phyloP scores from a whole-genome alignment of 2,113 vertebrate genomes.

The Micromys minutus region DNA sequence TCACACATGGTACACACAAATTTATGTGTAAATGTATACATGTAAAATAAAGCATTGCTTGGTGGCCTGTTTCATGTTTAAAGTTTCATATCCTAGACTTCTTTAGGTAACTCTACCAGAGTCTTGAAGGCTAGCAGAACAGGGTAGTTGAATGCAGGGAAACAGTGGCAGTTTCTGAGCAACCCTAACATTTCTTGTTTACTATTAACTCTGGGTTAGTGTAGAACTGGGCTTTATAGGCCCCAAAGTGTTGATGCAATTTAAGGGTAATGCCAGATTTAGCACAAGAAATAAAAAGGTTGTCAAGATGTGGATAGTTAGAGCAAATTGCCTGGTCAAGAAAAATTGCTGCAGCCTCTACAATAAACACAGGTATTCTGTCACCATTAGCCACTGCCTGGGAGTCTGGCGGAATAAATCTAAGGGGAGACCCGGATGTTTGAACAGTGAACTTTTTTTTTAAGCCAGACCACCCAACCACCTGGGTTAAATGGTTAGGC shows the following conservation, averaged over 20 bases:
- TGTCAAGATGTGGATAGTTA: background rate
- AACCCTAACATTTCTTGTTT: background rate
- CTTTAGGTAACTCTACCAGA: background rate
- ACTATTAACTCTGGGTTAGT: background rate
- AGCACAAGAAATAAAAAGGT: slow-evolving; percentile 11
- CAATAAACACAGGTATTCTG: slow-evolving; percentile 20
- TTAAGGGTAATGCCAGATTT: slow-evolving; percentile 5
- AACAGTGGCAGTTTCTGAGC: background rate
- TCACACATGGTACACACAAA: background rate
- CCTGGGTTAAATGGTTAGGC: background rate
- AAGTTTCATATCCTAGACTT: background rate
- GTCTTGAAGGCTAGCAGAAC: background rate
- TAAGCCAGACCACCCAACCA: background rate
- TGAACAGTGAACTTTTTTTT: background rate
- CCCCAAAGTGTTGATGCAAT: background rate
- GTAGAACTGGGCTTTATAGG: background rate
- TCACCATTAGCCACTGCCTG: slow-evolving; percentile 51
- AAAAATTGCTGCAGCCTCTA: slow-evolving; percentile 20
- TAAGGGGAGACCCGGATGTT: background rate
- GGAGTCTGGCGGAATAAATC: background rate
- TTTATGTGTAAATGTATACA: background rate
- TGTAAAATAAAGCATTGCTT: background rate
- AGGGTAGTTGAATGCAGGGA: background rate
- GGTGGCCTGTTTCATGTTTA: background rate
- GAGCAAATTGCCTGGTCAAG: slow-evolving; percentile 19